Evolutionary conservation across 1,140 invertebrate species (phyloP), one percentile per base, ranked within the genome.

Genomic region (Aleiodes sp.): DNA sequence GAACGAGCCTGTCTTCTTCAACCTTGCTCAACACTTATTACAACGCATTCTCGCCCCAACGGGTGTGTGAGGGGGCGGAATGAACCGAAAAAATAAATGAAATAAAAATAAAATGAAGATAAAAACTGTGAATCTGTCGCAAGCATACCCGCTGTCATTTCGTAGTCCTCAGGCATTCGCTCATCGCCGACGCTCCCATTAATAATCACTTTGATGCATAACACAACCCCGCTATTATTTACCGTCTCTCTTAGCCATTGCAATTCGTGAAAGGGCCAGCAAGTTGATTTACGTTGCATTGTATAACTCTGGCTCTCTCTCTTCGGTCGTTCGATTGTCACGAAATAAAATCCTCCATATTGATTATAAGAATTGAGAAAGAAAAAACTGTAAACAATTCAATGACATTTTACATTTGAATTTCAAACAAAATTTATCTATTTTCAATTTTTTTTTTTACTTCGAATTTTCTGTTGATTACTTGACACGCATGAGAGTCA

Each of bases 161-260:
- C 68, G 65, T 65, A 71, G 78, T 76, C 67, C 66, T 70, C 66
- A 71, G 73, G 68, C 76, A 72, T 71, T 82, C 76, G 69, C 76
- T 83, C 82, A 83, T 64, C 73, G 60, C 69, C 65, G 78, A 79
- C 75, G 76, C 73, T 72, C 70, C 74, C 79, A 84, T 84, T 83
- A 81, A 83, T 84, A 80, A 81, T 79, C 75, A 79, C 78, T 83
- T 81, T 82, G 80, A 82, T 82, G 76, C 79, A 79, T 77, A 77
- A 80, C 78, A 69, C 73, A 57, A 70, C 69, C 68, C 68, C 69
- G 73, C 73, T 78, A 77, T 79, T 79, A 78, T 81, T 81, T 63
- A 72, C 65, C 35, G 16, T 52, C 46, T 52, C 46, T 9, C 7
- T 16, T 52, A 52, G 7, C 46, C 46, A 52, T 52, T 24, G 46